Evolutionary conservation across 2,888 invertebrate species (phyloP), one percentile per base, ranked within the genome.

Genomic region (Himalopsyche anomala): DNA sequence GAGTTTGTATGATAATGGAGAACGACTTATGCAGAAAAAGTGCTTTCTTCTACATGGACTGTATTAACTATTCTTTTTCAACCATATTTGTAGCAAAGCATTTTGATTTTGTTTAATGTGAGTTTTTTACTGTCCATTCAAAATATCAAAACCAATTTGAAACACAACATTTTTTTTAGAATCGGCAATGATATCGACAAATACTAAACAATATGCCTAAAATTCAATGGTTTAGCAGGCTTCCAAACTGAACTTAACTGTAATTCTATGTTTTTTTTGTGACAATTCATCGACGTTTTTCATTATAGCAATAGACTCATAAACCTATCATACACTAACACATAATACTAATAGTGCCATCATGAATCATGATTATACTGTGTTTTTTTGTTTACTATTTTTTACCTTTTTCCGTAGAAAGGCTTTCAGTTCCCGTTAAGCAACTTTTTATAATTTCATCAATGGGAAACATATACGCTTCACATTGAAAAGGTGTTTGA

Each of bases 1-100:
- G 28, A 81, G 81, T 51, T 28, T n/a, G 28, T 51, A 45, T 45
- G 51, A 42, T 45, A 81, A 28, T 81, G 42, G 45, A 42, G 42
- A 81, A 9, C 81, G 45, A 45, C 81, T 51, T 42, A 45, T 56
- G 82, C 55, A 36, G 84, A 51, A 80, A 84, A 80, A 80, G 54
- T 42, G n/a, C 69, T 83, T 69, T 62, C 83, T 62, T 62, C 19
- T 40, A 62, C 38, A 36, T 19, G 40, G 45, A 40, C 38, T 74
- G 54, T 28, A 62, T 62, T 62, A 62, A 62, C 62, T 62, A 11
- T 62, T n/a, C 62, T 62, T 62, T 62, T 62, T 62, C 19, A 62
- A 62, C n/a, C 62, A 62, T 62, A 28, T 19, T 62, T 19, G 15
- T 19, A 62, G 19, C 62, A 62, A 62, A 62, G 28, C 28, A 19